These are phyloP conservation scores for Hippocampus mohnikei DNA, from an alignment of 2,113 vertebrate species.

Conservation along the genomic window DNA sequence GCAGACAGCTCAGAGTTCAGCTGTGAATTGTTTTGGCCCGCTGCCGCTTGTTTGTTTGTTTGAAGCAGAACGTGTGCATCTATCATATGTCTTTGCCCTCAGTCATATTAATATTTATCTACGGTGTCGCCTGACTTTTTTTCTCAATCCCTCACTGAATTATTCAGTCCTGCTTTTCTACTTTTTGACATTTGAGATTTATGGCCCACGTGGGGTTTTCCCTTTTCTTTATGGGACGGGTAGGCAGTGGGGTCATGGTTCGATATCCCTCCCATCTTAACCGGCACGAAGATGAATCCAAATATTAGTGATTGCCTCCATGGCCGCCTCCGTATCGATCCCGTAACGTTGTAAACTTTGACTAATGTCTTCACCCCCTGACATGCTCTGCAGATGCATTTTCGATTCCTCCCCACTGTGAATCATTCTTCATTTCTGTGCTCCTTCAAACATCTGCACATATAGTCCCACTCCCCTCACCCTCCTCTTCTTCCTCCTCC, in stretches of 20 bases:
- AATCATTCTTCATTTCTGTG: constrained; percentile 45
- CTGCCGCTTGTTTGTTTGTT: constrained; percentile 11
- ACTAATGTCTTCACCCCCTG: constrained; percentile 62
- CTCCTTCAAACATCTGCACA: constrained; percentile 49
- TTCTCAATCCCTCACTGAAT: constrained; percentile 50
- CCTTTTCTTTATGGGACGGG: neutral
- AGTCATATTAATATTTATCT: constrained; percentile 29
- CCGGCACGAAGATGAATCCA: constrained; percentile 62
- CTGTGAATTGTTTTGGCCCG: constrained; percentile 40
- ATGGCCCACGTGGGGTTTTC: constrained; percentile 47
- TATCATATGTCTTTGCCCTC: constrained; percentile 28
- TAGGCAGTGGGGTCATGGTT: constrained; percentile 37
- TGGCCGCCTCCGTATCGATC: constrained; percentile 62
- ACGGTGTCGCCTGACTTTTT: constrained; percentile 24
- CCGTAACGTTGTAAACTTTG: constrained; percentile 62
- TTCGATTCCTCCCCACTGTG: constrained; percentile 42
- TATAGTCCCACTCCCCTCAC: constrained; percentile 27
- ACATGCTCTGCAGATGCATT: constrained; percentile 45
- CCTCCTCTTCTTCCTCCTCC: constrained; percentile 18
- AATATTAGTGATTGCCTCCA: constrained; percentile 60
- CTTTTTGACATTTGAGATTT: constrained; percentile 65
- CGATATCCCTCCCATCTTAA: constrained; percentile 44
- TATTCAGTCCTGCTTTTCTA: constrained; percentile 52
- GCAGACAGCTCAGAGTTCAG: constrained; percentile 11
- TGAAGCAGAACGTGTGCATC: constrained; percentile 2